phyloP scores from a whole-genome alignment of 2,888 invertebrate species.

The Parapristionchus giblindavisi region DNA sequence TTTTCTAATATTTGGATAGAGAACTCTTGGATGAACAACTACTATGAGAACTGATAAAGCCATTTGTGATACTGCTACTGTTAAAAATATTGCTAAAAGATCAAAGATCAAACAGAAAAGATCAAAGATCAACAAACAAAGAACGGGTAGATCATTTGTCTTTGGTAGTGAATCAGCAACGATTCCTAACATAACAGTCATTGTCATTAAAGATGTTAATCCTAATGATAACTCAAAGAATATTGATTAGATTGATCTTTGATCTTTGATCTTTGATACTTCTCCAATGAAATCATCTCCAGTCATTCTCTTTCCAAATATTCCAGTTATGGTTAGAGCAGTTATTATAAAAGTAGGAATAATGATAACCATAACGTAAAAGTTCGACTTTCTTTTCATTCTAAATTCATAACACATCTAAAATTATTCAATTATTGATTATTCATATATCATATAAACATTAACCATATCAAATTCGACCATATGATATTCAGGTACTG shows the following conservation, averaged over 20 bases:
- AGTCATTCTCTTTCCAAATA: slow-evolving; percentile 35
- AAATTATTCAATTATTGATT: neutral
- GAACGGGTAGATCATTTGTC: slow-evolving; percentile 29
- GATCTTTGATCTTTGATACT: neutral
- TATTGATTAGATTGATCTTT: neutral
- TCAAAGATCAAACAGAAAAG: neutral
- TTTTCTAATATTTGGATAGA: slow-evolving; percentile 30
- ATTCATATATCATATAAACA: neutral
- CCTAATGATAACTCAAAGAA: slow-evolving; percentile 30
- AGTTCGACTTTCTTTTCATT: slow-evolving; percentile 31
- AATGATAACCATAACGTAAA: slow-evolving; percentile 39
- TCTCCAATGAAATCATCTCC: slow-evolving; percentile 36
- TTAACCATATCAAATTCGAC: slow-evolving; percentile 37
- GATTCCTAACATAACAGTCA: slow-evolving; percentile 38
- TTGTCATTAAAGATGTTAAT: slow-evolving; percentile 37
- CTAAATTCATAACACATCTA: slow-evolving; percentile 35
- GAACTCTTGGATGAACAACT: slow-evolving; percentile 23
- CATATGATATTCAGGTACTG: slow-evolving; percentile 18
- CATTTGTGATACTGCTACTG: slow-evolving; percentile 34
- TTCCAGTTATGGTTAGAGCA: slow-evolving; percentile 36
- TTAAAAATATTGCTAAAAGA: slow-evolving; percentile 30
- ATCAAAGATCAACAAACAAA: slow-evolving; percentile 9
- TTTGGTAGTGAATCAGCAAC: slow-evolving; percentile 36
- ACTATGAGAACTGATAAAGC: slow-evolving; percentile 22
- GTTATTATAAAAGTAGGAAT: slow-evolving; percentile 37